Conservation (phyloP, 2,113 vertebrate genomes). For the Bos indicus region DNA sequence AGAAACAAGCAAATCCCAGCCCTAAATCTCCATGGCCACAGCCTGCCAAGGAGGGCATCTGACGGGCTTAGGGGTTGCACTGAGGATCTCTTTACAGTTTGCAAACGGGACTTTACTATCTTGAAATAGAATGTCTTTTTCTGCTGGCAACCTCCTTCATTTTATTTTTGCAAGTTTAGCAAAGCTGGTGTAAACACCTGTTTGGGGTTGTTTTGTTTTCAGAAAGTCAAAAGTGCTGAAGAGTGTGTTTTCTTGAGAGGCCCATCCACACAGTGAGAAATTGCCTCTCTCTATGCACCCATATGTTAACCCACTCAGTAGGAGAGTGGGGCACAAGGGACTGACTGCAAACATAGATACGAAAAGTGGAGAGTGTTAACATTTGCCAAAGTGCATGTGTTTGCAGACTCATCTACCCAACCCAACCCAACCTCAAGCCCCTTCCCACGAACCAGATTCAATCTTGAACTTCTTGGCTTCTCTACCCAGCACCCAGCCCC, state of each 20-base stretch:
- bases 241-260: neutral
- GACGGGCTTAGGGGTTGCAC: rapidly evolving
- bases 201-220: neutral
- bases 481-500: neutral
- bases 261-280: neutral
- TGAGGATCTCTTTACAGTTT: too few relatives aligned
- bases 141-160: neutral
- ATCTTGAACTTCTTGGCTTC: neutral
- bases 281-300: neutral
- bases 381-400: neutral
- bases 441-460: neutral
- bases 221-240: neutral
- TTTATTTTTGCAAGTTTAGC: neutral
- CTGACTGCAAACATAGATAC: neutral
- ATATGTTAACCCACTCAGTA: neutral
- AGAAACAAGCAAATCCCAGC: neutral
- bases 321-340: neutral
- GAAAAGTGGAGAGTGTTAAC: neutral
- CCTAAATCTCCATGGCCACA: rapidly evolving
- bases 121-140: neutral
- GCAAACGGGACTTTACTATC: neutral
- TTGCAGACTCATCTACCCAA: neutral
- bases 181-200: neutral
- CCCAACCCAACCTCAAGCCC: neutral
- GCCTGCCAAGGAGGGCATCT: neutral